These are phyloP conservation scores for Euschistus heros DNA, from an alignment of 1,140 invertebrate genomes.

Conservation along the genomic window DNA sequence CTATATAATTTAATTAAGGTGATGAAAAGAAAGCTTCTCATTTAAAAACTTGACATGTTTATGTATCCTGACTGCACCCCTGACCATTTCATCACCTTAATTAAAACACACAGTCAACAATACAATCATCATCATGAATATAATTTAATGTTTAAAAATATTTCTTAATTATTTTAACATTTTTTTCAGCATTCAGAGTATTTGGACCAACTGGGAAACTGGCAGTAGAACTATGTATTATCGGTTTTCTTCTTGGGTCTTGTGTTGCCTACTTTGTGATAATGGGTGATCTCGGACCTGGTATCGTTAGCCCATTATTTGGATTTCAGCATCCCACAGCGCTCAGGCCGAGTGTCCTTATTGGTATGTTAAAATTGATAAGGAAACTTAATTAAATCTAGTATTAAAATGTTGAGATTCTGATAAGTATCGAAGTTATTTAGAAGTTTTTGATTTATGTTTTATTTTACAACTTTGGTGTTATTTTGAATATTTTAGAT, in stretches of 20 bases:
- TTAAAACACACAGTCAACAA: no score
- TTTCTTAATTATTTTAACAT: conserved; percentile 3
- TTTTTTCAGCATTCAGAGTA: conserved; percentile 66
- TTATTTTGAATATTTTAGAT: no score
- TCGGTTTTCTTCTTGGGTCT: conserved; percentile 87
- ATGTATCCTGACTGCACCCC: no score
- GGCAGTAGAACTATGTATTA: conserved; percentile 81
- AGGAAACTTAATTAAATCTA: no score
- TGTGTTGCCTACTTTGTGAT: conserved; percentile 96
- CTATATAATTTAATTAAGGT: background rate
- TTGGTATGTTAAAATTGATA: conserved; percentile 33
- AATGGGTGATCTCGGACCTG: conserved; percentile 87
- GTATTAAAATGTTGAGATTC: no score
- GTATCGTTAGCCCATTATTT: conserved; percentile 73
- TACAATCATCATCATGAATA: no score
- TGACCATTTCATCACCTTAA: no score
- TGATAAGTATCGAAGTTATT: no score
- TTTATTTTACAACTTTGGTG: no score
- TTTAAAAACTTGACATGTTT: no score
- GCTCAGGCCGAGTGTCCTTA: conserved; percentile 46
- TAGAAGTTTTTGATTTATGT: no score
- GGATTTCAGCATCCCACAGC: conserved; percentile 59
- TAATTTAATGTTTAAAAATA: no score
- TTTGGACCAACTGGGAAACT: conserved; percentile 87
- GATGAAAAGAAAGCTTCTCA: background rate